A percentile compares a stretch with the other conserved stretches of the same genome.
These are phyloP conservation scores for Hyperopisus bebe DNA, from an alignment of 2,113 vertebrate species.

Conservation along the genomic window DNA sequence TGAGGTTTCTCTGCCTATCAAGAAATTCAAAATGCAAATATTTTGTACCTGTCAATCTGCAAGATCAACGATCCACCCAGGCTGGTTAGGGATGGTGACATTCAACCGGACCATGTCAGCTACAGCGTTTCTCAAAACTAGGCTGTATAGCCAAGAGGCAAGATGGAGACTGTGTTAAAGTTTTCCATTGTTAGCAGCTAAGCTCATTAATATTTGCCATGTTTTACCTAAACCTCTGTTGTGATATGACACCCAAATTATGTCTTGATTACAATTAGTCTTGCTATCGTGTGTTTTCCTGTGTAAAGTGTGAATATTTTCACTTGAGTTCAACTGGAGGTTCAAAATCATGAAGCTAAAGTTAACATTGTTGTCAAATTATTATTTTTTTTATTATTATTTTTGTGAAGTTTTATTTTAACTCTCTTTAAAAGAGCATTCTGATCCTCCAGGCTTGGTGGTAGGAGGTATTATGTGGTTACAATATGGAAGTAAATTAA, in stretches of 20 bases:
- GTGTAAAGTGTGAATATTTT: neutral
- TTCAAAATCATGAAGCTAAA: neutral
- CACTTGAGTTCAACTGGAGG: neutral
- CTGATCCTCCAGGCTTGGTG: neutral
- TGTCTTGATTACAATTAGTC: neutral
- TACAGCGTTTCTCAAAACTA: neutral
- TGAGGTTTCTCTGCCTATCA: too few species aligned
- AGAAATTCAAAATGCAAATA: too few species aligned
- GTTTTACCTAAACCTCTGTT: neutral
- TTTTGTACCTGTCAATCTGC: too few species aligned
- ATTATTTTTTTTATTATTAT: too few species aligned
- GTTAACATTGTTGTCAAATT: neutral
- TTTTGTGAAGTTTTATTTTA: neutral
- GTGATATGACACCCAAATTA: neutral
- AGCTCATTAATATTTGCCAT: neutral
- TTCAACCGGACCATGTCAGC: neutral
- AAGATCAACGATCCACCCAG: too few species aligned
- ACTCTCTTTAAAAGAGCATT: neutral
- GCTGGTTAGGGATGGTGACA: neutral
- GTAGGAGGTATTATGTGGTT: neutral
- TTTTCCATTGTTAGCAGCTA: neutral
- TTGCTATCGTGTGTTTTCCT: neutral
- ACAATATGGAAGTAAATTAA: too few species aligned
- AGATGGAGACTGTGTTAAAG: neutral
- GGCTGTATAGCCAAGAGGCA: neutral